These are phyloP conservation scores for Orthosia cruda DNA, from an alignment of 2,888 invertebrate genomes.

Conservation along the genomic window DNA sequence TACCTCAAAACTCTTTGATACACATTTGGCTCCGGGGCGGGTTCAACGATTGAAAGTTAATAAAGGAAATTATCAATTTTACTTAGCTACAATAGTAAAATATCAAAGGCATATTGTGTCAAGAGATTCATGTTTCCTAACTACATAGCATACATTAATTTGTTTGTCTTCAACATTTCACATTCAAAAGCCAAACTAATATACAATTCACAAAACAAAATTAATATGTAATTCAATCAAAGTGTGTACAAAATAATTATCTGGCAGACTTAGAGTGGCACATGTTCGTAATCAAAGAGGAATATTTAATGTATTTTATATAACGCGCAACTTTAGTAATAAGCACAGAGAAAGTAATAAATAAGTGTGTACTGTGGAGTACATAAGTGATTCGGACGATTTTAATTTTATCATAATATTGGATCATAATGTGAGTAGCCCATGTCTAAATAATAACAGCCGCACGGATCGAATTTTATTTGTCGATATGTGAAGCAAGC, in stretches of 20 bases:
- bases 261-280: not conserved
- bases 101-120: too few species aligned
- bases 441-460: too few species aligned
- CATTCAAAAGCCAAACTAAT: not conserved
- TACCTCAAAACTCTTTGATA: not conserved
- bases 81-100: too few species aligned
- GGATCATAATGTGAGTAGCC: too few species aligned
- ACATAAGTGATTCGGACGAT: slow-evolving; percentile 9
- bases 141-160: not conserved
- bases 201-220: not conserved
- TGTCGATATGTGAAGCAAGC: too few species aligned
- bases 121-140: too few species aligned
- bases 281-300: slow-evolving; percentile 20
- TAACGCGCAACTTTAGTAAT: slow-evolving; percentile 46
- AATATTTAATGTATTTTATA: slow-evolving; percentile 52
- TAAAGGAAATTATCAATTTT: too few species aligned
- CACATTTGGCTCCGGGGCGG: too few species aligned
- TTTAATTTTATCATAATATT: not conserved
- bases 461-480: too few species aligned
- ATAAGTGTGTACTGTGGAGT: slow-evolving; percentile 36
- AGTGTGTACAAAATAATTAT: slow-evolving; percentile 4
- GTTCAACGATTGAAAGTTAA: too few species aligned
- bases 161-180: not conserved
- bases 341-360: slow-evolving; percentile 51
- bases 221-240: not conserved